Evolutionary conservation across 2,797 vertebrate genomes (phyloP), one percentile per base, ranked within the genome.

Genomic region (Macropodus opercularis): DNA sequence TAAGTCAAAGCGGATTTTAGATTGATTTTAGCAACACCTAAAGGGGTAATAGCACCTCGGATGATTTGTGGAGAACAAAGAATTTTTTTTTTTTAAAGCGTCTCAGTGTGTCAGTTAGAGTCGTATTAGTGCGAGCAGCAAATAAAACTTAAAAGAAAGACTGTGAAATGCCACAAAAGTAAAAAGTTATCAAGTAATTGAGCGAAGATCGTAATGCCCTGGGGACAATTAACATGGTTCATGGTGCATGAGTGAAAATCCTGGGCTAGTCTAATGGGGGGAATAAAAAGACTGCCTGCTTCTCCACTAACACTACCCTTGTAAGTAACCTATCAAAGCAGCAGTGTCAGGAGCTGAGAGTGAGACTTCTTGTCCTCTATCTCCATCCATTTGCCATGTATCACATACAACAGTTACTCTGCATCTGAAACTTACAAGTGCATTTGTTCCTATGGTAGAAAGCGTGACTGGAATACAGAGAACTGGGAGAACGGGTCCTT

Each of bases 141-240:
- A 86, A 85, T 81, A 84, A 59, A 87, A 85, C 78, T 72, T 83
- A 48, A 85, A 85, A 85, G 70, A 69, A 68, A 77, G 79, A 80
- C 70, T 76, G 84, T 64, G 83, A 84, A 84, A 86, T 84, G 83
- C 56, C 58, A 76, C 75, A 74, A 76, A 86, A 82, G 82, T 85
- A 79, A 74, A 90, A 88, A 87, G 85, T 87, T 89, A 86, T 85
- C 70, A 70, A 85, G 82, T 83, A 80, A 87, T 80, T 83, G 86
- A 83, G 83, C 69, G 81, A 77, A 85, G 79, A 88, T 84, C 34
- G 80, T 86, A 88, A 87, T 79, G 66, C 87, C 83, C 80, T 18
- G 31, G 85, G 80, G 88, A 86, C 84, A 89, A 90, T 91, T 90
- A 91, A 82, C 82, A 86, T 83, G 84, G 83, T 88, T 88, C 81